phyloP scores from a whole-genome alignment of 2,113 vertebrate species.

The Nesospiza acunhae region DNA sequence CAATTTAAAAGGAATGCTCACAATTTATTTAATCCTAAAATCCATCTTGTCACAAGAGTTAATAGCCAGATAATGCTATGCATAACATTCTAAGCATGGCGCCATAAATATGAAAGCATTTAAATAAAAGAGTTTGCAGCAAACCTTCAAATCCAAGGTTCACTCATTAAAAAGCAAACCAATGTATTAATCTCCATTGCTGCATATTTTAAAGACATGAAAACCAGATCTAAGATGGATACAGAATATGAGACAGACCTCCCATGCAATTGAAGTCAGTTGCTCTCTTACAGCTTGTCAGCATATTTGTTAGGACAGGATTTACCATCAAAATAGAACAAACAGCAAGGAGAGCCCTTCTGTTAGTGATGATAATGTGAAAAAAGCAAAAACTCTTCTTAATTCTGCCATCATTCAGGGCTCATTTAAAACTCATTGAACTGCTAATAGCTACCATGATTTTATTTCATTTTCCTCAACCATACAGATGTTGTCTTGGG shows the following conservation, averaged over 20 bases:
- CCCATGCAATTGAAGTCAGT: background rate
- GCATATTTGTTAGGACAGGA: background rate
- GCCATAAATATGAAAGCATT: background rate
- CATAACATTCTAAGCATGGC: background rate
- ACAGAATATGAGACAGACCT: background rate
- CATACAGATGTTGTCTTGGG: background rate
- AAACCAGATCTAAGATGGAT: background rate
- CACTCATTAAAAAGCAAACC: background rate
- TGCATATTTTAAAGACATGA: background rate
- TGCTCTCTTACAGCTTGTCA: background rate
- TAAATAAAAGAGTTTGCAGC: background rate
- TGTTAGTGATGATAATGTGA: background rate
- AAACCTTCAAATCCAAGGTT: background rate
- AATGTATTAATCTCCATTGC: background rate
- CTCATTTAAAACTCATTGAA: background rate
- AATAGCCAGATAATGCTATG: conserved; percentile 2
- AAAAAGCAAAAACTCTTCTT: background rate
- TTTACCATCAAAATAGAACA: background rate
- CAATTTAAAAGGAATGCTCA: conserved; percentile 1
- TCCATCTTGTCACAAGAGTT: background rate
- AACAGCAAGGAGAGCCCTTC: background rate
- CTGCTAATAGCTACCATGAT: background rate
- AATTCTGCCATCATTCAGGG: background rate
- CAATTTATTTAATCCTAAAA: conserved; percentile 30
- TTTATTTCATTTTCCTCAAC: background rate